Evolutionary conservation across 2,888 invertebrate species (phyloP), one percentile per base, ranked within the genome.

Genomic region (Acleris holmiana): DNA sequence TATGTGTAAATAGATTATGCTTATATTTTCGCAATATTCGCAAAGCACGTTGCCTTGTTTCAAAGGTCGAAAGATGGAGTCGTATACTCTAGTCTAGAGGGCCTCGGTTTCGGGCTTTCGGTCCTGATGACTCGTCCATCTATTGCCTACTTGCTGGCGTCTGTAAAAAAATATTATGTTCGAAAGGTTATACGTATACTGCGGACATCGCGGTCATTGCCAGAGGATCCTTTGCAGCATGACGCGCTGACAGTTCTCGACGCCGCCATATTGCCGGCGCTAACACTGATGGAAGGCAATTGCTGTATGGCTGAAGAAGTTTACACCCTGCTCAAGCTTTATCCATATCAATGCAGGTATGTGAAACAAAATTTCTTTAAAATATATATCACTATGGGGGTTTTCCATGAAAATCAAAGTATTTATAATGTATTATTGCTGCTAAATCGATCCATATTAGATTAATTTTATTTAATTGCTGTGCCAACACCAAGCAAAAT

Each of bases 281-380:
- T 99, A 21, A 97, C 98, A 0, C 95, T 98, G 74, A 94, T 99
- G 93, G 98, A 98, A 71, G 97, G 97, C 75, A 99, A 99, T 87
- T 99, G 98, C 82, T 98, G 98, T 73, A 95, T 99, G 85, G 97
- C 99, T 4, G 99, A 99, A 85, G 99, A 99, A 86, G 94, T 99
- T 68, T 99, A 99, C 97, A 95, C 95, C 53, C 94, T 99, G 55
- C 88, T 98, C 18, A 97, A 97, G 81, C 90, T 96, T 55, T 98
- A 96, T 86, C 97, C 98, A 0, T 98, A 98, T 84, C 96, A 98
- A 74, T 95, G 95, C 89, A 94, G 96, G 88, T 96, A 93, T 72
- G 40, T 59, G 54, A 61, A 18, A 18, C 13, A 61, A 63, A 54
- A 68, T 65, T 58, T 66, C 61, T 71, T 77, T 25, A 35, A 44